These are phyloP conservation scores for Chaenogobius annularis DNA, from an alignment of 2,113 vertebrate species.

Conservation along the genomic window DNA sequence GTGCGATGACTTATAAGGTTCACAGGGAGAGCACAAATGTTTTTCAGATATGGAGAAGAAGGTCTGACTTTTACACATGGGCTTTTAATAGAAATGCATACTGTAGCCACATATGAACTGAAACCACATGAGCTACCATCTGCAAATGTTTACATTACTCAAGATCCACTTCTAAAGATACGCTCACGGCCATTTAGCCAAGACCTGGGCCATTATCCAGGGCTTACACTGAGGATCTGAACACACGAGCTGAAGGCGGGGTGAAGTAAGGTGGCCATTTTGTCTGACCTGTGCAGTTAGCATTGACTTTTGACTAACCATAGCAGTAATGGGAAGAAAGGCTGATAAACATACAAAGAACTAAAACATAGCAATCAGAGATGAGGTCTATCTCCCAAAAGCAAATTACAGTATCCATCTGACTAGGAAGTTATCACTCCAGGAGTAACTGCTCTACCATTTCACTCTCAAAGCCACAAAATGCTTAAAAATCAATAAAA, in stretches of 20 bases:
- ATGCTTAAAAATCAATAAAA: not conserved
- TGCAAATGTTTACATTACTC: slow-evolving; percentile 67
- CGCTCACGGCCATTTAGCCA: slow-evolving; percentile 59
- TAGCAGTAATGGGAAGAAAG: not conserved
- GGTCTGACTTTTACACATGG: slow-evolving; percentile 37
- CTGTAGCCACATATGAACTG: slow-evolving; percentile 51
- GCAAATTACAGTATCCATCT: no score
- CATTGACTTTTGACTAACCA: not conserved
- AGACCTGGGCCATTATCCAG: slow-evolving; percentile 44
- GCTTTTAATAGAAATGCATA: slow-evolving; percentile 64
- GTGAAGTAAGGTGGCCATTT: not conserved
- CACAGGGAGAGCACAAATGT: not conserved
- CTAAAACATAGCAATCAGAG: not conserved
- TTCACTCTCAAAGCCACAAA: not conserved
- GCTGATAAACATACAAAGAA: not conserved
- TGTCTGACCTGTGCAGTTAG: not conserved
- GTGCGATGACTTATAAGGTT: slow-evolving; percentile 13
- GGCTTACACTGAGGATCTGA: slow-evolving; percentile 48
- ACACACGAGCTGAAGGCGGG: slow-evolving; percentile 16
- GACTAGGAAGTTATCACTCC: not conserved
- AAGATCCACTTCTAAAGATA: slow-evolving; percentile 67
- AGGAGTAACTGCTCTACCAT: not conserved
- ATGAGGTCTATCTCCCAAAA: not conserved
- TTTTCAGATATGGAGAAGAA: slow-evolving; percentile 52
- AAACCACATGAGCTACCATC: slow-evolving; percentile 75